Conservation (phyloP, 1,140 invertebrate genomes). For the Pseudomyrmex sp. region DNA sequence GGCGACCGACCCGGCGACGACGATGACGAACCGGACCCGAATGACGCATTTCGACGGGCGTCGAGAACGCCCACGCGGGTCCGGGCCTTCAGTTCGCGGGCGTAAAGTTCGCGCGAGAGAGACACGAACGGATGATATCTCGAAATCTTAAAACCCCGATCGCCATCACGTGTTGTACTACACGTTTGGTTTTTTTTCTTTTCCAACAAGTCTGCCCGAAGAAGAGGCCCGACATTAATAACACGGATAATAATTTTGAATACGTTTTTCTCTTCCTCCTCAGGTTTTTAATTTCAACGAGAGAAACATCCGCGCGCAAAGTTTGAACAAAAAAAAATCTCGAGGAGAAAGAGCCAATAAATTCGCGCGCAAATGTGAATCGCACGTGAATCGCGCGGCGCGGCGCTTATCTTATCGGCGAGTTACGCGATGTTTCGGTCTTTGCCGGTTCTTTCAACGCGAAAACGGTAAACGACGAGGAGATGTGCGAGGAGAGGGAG, state of each 20-base stretch:
- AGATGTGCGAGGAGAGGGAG: not conserved
- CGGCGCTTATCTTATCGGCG: slow-evolving; percentile 44
- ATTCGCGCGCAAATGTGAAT: slow-evolving; percentile 1
- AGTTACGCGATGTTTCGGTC: slow-evolving; percentile 11
- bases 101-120: slow-evolving; percentile 57
- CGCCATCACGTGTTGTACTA: not conserved
- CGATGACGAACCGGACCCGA: not conserved
- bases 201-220: not conserved
- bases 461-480: not conserved
- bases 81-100: slow-evolving; percentile 31
- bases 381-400: not conserved
- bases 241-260: no score
- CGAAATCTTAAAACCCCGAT: slow-evolving; percentile 14
- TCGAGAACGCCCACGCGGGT: slow-evolving; percentile 47
- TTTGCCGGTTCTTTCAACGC: not conserved
- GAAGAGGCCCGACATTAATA: no score
- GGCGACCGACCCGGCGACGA: slow-evolving; percentile 30
- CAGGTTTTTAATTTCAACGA: no score
- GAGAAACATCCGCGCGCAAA: no score
- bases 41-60: slow-evolving; percentile 31
- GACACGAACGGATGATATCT: slow-evolving; percentile 31
- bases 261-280: no score
- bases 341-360: not conserved
- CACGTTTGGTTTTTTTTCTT: not conserved
- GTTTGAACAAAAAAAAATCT: not conserved